Conservation (phyloP, 2,888 invertebrate genomes). For the Gari tellinella region DNA sequence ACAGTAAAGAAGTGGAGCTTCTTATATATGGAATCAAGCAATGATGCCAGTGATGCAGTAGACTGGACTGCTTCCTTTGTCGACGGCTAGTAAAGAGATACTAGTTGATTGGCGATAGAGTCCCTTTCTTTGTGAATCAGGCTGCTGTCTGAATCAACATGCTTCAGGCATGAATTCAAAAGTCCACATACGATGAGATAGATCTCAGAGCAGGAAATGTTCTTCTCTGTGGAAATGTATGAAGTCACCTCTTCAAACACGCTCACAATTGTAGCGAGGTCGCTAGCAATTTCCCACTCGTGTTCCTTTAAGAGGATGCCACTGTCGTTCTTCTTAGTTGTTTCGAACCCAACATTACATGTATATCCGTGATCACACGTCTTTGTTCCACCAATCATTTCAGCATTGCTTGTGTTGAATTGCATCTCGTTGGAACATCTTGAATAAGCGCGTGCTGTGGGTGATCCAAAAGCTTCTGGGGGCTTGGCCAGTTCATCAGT, state of each 20-base stretch:
- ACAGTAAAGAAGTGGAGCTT: not conserved
- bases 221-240: slow-evolving; percentile 15
- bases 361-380: slow-evolving; percentile 15
- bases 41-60: not conserved
- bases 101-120: not conserved
- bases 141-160: not conserved
- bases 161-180: not conserved
- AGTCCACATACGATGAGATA: slow-evolving; percentile 9
- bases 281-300: slow-evolving; percentile 12
- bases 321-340: slow-evolving; percentile 12
- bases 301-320: slow-evolving; percentile 8
- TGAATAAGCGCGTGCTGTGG: slow-evolving; percentile 9
- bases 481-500: slow-evolving; percentile 1
- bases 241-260: slow-evolving; percentile 9
- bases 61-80: not conserved
- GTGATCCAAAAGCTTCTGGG: not conserved
- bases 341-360: slow-evolving; percentile 14
- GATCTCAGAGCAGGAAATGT: slow-evolving; percentile 7
- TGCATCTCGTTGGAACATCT: slow-evolving; percentile 4
- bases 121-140: not conserved
- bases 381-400: slow-evolving; percentile 4
- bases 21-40: slow-evolving; percentile 2
- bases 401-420: slow-evolving; percentile 15
- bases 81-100: slow-evolving; percentile 3
- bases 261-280: not conserved